These are phyloP conservation scores for Podargus strigoides DNA, from an alignment of 2,797 vertebrate genomes.

Conservation along the genomic window DNA sequence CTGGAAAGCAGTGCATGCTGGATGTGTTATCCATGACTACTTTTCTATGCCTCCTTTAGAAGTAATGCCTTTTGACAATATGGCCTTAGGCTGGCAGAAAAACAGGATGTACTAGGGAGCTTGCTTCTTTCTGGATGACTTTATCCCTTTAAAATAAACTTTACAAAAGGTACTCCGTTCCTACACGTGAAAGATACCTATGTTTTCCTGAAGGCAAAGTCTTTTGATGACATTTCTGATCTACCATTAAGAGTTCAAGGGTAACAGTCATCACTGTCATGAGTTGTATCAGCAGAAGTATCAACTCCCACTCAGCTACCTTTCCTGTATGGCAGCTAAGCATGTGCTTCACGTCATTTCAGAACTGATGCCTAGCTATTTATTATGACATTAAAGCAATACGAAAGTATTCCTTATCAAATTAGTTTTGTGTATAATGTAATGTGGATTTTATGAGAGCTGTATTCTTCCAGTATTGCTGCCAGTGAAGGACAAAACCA, in stretches of 20 bases:
- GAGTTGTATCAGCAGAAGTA: neutral
- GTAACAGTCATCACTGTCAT: neutral
- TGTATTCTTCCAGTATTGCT: neutral
- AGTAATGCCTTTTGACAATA: neutral
- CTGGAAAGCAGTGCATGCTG: neutral
- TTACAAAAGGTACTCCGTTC: neutral
- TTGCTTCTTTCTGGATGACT: neutral
- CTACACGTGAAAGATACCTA: neutral
- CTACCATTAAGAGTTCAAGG: neutral
- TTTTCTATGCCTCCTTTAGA: neutral
- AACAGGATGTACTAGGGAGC: neutral
- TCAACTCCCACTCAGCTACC: neutral
- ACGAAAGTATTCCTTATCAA: neutral
- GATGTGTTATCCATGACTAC: neutral
- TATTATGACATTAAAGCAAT: neutral
- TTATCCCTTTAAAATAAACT: constrained; percentile 13
- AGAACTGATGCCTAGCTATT: neutral
- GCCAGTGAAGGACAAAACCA: neutral
- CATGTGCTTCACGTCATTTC: neutral
- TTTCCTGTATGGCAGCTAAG: neutral
- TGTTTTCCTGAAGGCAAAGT: neutral
- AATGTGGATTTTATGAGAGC: neutral
- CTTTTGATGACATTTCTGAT: neutral
- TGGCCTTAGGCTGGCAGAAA: neutral
- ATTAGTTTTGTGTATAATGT: neutral